Evolutionary conservation across 2,797 vertebrate species (phyloP), one percentile per base, ranked within the genome.

Genomic region (Typhlichthys subterraneus): DNA sequence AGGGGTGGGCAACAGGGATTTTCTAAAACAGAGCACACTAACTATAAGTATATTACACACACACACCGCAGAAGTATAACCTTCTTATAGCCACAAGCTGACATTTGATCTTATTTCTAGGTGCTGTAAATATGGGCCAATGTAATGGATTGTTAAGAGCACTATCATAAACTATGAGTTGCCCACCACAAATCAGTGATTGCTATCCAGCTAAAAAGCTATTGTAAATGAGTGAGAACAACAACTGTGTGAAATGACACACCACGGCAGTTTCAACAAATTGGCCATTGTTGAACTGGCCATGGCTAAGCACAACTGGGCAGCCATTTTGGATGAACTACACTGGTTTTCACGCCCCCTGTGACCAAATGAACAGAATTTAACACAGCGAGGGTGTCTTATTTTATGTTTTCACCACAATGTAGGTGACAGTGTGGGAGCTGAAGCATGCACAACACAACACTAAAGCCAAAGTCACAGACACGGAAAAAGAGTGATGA

Each of bases 401-500:
- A 78, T 80, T 78, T 29, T 6, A 9, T 5, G 79, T 75, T 79
- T 75, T 76, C 81, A 84, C 75, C 82, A 87, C 54, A 63, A 80
- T 76, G 75, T 82, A 72, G 80, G 70, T 81, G 76, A 87, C 79
- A 76, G 72, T 79, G 73, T 85, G 73, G 67, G 81, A 82, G 81
- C 76, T 80, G 79, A 83, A 58, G 79, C 89, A 89, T 87, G 86
- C 87, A 87, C 79, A 80, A 85, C 75, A 85, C 86, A 79, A 88
- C 82, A 90, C 80, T 69, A 77, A 86, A 79, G 79, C 87, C 23
- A 29, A 89, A 88, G 77, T 85, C 87, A 88, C 81, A 53, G 67
- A 91, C 75, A 90, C 56, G 81, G 82, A 90, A 90, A 80, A 84
- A 88, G 85, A 90, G 84, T 90, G 90, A 91, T 87, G 89, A 88